Evolutionary conservation across 1,140 invertebrate genomes (phyloP).

Genomic region (Prorops nasuta): DNA sequence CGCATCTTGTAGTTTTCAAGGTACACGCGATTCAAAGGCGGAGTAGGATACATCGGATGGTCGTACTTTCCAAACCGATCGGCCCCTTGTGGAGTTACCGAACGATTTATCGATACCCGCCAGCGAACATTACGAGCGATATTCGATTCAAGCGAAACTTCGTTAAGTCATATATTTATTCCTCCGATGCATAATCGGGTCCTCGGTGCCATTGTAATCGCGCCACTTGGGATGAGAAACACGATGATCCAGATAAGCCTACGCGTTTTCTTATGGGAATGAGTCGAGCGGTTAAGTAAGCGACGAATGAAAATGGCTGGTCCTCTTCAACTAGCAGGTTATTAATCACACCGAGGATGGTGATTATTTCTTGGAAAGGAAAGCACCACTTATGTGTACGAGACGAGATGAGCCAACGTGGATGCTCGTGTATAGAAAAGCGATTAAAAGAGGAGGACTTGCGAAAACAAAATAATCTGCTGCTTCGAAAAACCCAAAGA

Average conservation of each 20-base stretch:
- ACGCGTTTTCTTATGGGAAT: slow-evolving; percentile 1
- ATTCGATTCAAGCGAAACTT: background rate
- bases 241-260: slow-evolving; percentile 5
- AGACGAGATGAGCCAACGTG: too few species aligned
- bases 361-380: slow-evolving; percentile 13
- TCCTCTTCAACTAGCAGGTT: slow-evolving; percentile 10
- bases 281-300: background rate
- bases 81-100: slow-evolving; percentile 5
- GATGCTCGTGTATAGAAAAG: too few species aligned
- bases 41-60: too few species aligned
- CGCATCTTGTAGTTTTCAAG: too few species aligned
- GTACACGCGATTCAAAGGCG: too few species aligned
- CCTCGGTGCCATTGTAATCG: slow-evolving; percentile 6
- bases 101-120: slow-evolving; percentile 12
- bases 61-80: slow-evolving; percentile 17
- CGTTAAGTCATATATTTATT: slow-evolving; percentile 24
- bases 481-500: too few species aligned
- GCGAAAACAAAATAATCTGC: too few species aligned
- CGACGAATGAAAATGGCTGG: slow-evolving; percentile 14
- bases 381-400: too few species aligned
- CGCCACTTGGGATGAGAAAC: slow-evolving; percentile 12
- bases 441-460: too few species aligned
- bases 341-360: slow-evolving; percentile 15
- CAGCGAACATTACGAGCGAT: background rate
- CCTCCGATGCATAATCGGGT: slow-evolving; percentile 15